These are phyloP conservation scores for Euplexia lucipara DNA, from an alignment of 2,888 invertebrate species.

Conservation along the genomic window DNA sequence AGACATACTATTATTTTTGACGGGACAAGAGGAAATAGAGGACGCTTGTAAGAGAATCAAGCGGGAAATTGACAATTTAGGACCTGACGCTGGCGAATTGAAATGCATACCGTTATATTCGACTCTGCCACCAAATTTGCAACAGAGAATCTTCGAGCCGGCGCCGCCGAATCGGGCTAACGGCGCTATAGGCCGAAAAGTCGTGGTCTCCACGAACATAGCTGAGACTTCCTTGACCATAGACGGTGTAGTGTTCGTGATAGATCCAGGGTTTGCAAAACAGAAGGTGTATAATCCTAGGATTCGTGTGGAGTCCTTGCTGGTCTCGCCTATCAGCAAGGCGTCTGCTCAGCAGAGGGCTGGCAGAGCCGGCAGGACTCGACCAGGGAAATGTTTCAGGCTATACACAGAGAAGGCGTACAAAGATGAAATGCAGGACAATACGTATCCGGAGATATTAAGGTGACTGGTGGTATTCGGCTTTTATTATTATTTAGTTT, in stretches of 20 bases:
- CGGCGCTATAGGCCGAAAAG: slow-evolving; percentile 97
- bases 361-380: slow-evolving; percentile 99
- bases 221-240: slow-evolving; percentile 99
- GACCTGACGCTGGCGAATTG: slow-evolving; percentile 98
- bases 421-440: slow-evolving; percentile 99
- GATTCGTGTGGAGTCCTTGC: slow-evolving; percentile 97
- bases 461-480: slow-evolving; percentile 79
- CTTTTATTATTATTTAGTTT: slow-evolving; percentile 22
- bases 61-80: slow-evolving; percentile 98
- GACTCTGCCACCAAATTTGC: slow-evolving; percentile 98
- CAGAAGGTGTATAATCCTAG: slow-evolving; percentile 98
- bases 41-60: slow-evolving; percentile 99
- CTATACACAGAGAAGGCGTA: slow-evolving; percentile 99
- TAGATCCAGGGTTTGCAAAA: slow-evolving; percentile 99
- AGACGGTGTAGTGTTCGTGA: slow-evolving; percentile 99
- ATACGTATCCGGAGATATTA: slow-evolving; percentile 98
- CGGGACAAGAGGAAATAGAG: slow-evolving; percentile 98
- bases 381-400: slow-evolving; percentile 99
- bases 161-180: slow-evolving; percentile 97
- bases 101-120: slow-evolving; percentile 99
- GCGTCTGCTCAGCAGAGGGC: slow-evolving; percentile 99
- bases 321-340: slow-evolving; percentile 99
- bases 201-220: slow-evolving; percentile 99
- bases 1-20: slow-evolving; percentile 97
- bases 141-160: slow-evolving; percentile 99